These are phyloP conservation scores for Hydriomena furcata DNA, from an alignment of 2,888 invertebrate species.

Conservation along the genomic window DNA sequence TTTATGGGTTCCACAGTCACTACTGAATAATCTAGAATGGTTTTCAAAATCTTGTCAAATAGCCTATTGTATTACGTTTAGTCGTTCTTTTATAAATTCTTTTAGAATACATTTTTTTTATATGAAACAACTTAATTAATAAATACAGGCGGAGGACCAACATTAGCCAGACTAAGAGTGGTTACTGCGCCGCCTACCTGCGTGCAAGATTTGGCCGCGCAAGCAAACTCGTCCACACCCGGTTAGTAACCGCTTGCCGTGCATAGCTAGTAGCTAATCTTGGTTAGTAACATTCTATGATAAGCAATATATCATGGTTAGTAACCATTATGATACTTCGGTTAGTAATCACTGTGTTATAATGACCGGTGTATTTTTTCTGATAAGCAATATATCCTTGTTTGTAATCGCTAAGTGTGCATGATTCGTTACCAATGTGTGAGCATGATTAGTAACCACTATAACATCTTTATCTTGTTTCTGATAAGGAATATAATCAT, in stretches of 20 bases:
- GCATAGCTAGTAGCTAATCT: not conserved
- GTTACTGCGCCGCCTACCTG: constrained; percentile 86
- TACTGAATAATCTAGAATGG: too few relatives aligned
- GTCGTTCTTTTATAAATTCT: too few relatives aligned
- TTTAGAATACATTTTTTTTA: too few relatives aligned
- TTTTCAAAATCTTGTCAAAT: too few relatives aligned
- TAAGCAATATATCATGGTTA: not conserved
- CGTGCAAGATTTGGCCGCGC: constrained; percentile 76
- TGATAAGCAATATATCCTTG: too few relatives aligned
- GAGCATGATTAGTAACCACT: too few relatives aligned
- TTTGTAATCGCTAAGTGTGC: not conserved
- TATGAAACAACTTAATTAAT: too few relatives aligned
- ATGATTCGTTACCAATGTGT: too few relatives aligned
- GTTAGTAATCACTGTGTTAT: not conserved
- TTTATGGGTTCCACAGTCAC: too few relatives aligned
- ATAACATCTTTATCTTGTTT: too few relatives aligned
- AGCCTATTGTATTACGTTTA: too few relatives aligned
- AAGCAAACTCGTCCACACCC: constrained; percentile 46
- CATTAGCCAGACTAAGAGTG: constrained; percentile 88
- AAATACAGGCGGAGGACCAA: constrained; percentile 84
- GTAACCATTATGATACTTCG: not conserved
- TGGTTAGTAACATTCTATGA: not conserved
- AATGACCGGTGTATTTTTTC: not conserved
- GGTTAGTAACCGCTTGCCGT: constrained; percentile 35
- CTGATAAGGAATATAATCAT: too few relatives aligned